Conservation (phyloP, 2,797 vertebrate genomes). For the Vultur gryphus region DNA sequence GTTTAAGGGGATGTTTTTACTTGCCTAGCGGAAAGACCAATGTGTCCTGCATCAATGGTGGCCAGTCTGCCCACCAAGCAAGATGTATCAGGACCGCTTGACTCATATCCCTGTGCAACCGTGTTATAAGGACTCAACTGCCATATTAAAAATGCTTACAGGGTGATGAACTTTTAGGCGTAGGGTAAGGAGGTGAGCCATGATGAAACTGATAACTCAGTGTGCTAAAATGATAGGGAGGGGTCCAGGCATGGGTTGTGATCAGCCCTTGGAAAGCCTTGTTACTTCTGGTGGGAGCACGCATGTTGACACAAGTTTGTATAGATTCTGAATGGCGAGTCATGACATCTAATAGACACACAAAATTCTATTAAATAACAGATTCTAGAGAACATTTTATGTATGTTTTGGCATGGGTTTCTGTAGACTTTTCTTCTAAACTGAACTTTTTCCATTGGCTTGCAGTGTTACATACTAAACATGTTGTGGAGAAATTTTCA, state of each 20-base stretch:
- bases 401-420: neutral
- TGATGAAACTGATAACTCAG: neutral
- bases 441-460: neutral
- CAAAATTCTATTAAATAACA: neutral
- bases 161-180: neutral
- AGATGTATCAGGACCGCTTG: neutral
- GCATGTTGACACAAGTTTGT: accelerated
- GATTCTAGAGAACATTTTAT: neutral
- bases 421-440: neutral
- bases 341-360: neutral
- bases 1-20: neutral
- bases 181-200: neutral
- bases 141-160: neutral
- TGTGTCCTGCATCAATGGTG: neutral
- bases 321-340: neutral
- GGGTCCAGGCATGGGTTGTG: neutral
- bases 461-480: neutral
- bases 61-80: neutral
- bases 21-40: neutral
- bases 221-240: neutral
- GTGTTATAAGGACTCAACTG: neutral
- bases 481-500: neutral
- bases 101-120: neutral
- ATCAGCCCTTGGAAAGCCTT: neutral
- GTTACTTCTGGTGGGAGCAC: neutral